Evolutionary conservation across 1,140 invertebrate genomes (phyloP).

Genomic region (Heliconius hermathena): DNA sequence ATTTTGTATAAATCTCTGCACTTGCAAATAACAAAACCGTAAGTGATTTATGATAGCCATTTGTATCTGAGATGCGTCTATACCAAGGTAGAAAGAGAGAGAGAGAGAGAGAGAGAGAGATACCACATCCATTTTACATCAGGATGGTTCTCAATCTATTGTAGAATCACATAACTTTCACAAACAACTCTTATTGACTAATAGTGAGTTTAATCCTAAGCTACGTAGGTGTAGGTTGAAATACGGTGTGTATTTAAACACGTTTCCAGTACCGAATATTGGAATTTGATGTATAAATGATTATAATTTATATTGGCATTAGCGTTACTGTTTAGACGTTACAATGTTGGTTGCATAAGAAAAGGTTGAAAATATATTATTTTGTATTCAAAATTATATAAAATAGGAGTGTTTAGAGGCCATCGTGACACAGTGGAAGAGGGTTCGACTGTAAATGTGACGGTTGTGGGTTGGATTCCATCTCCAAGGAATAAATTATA

Average conservation of each 20-base stretch:
- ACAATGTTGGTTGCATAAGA: no score
- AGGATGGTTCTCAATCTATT: constrained; percentile 35
- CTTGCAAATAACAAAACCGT: neutral
- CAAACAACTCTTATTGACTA: constrained; percentile 53
- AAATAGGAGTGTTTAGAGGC: no score
- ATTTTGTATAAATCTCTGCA: neutral
- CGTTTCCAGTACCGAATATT: constrained; percentile 17
- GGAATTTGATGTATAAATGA: constrained; percentile 55
- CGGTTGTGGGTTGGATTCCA: no score
- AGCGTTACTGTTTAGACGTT: neutral
- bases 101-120: no score
- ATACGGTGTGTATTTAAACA: constrained; percentile 29
- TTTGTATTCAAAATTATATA: no score
- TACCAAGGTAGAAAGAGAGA: neutral
- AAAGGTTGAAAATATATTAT: no score
- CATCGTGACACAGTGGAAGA: no score
- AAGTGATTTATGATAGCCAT: constrained; percentile 17
- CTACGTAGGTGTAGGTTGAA: constrained; percentile 38
- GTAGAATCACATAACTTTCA: constrained; percentile 36
- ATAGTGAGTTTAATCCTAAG: constrained; percentile 57
- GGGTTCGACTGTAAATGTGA: no score
- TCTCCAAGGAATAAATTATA: no score
- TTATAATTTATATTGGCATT: constrained; percentile 51
- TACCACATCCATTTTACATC: constrained; percentile 29
- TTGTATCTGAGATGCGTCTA: constrained; percentile 5